Base-by-base conservation (phyloP, 2,797 vertebrate genomes). In the Nothura maculosa region DNA sequence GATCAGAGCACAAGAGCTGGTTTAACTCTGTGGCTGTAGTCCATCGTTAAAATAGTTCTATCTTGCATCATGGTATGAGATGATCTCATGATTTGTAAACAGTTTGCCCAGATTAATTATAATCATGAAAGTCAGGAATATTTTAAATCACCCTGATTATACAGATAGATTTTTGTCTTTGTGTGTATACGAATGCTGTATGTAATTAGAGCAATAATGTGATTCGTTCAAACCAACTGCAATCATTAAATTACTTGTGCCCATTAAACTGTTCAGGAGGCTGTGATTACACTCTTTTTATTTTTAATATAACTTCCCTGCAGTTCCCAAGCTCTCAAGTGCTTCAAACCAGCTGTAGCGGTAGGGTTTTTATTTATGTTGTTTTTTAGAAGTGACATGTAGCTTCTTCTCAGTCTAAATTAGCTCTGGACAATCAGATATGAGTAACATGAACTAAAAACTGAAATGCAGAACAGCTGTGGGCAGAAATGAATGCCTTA, bases 181-280 rank as follows among this genome's bases (percentile, higher is more conserved):
- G 68, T 1, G 0, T 93, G 77, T 89, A 78, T 89, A 85, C 25
- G 42, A 58, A 82, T 17, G 50, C 85, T 91, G 60, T 40, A 68
- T 48, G 57, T 94, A 94, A 96, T 94, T 89, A 94, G 79, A 92
- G 89, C 79, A 94, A 91, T 79, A 94, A 91, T 79, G 14, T 74
- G 85, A 57, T 94, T 92, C 66, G 69, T 75, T 95, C 87, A 87
- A 79, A 83, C 62, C 63, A 92, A 89, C 72, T 92, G 93, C 89
- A 95, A 92, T 95, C 77, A 95, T 85, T 80, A 93, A 94, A 95
- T 92, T 87, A 95, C 70, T 95, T 80, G 87, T 86, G 52, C 85
- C 79, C 43, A 81, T 92, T 96, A 89, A 96, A 93, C 60, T 84
- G 43, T 64, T 67, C 74, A 86, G 87, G 80, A 92, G 90, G 63